A percentile compares a stretch with the other conserved stretches of the same genome.
phyloP scores from a whole-genome alignment of 2,113 vertebrate genomes.

The Aleadryas rufinucha region DNA sequence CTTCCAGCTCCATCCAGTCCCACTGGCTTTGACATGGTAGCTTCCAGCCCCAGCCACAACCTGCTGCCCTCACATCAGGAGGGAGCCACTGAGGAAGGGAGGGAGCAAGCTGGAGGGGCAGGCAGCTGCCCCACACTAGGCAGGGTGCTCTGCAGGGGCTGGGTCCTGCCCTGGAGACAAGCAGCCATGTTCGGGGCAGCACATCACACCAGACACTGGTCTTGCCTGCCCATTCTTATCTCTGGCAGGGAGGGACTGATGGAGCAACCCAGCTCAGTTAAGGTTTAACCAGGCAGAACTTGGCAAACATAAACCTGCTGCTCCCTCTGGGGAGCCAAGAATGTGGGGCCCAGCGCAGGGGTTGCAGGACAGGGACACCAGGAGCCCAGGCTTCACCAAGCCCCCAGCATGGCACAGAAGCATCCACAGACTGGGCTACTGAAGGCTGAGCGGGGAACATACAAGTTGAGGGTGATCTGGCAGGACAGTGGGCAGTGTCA shows the following conservation, averaged over 20 bases:
- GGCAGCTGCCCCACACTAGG: background rate
- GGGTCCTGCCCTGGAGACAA: accelerated
- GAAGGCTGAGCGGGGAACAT: accelerated
- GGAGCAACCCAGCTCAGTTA: background rate
- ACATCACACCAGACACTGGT: background rate
- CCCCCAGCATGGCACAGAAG: background rate
- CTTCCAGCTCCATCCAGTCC: background rate
- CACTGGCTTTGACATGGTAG: accelerated
- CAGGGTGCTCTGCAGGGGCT: background rate
- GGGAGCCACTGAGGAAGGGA: accelerated
- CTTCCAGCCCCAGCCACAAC: background rate
- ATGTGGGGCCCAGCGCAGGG: background rate
- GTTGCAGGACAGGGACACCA: background rate
- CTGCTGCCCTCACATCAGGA: accelerated
- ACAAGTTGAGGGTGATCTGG: accelerated
- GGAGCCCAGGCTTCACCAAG: background rate
- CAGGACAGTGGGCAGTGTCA: background rate
- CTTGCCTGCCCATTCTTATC: background rate
- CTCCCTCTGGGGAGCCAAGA: background rate
- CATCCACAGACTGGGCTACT: background rate
- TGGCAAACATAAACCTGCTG: conserved; percentile 43
- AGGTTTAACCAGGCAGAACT: conserved; percentile 53
- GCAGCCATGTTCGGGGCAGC: accelerated
- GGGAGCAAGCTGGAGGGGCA: background rate
- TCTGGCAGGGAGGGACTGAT: background rate